phyloP scores from a whole-genome alignment of 2,888 invertebrate genomes.

The Polymixis flavicincta region DNA sequence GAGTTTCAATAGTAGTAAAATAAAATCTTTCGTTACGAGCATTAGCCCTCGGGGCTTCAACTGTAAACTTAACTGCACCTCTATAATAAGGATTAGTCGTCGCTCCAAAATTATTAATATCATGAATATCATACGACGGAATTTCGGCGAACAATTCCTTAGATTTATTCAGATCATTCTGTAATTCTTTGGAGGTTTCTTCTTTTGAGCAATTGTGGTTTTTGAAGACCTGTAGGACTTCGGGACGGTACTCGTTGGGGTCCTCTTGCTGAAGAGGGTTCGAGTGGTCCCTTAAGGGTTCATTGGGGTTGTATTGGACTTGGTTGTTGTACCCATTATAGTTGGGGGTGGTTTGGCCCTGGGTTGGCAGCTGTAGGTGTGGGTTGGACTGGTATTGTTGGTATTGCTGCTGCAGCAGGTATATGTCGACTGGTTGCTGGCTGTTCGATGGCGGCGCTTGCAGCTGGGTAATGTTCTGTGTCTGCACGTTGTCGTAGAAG shows the following conservation, averaged over 20 bases:
- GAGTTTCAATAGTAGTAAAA: slow-evolving; percentile 74
- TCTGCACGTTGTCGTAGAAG: slow-evolving; percentile 21
- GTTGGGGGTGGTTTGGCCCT: slow-evolving; percentile 65
- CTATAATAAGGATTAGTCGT: slow-evolving; percentile 76
- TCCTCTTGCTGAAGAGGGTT: slow-evolving; percentile 77
- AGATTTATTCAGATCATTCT: slow-evolving; percentile 72
- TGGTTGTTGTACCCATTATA: slow-evolving; percentile 46
- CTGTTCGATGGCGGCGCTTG: slow-evolving; percentile 49
- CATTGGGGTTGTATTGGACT: slow-evolving; percentile 49
- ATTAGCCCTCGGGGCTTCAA: slow-evolving; percentile 76
- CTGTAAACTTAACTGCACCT: slow-evolving; percentile 77
- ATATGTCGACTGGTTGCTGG: slow-evolving; percentile 76
- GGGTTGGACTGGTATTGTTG: slow-evolving; percentile 57
- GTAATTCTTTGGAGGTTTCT: slow-evolving; percentile 65
- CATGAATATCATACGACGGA: slow-evolving; percentile 72
- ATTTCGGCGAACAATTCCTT: slow-evolving; percentile 73
- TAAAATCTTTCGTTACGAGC: slow-evolving; percentile 82
- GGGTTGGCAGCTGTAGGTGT: slow-evolving; percentile 66
- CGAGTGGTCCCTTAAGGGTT: slow-evolving; percentile 46
- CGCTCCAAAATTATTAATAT: slow-evolving; percentile 81
- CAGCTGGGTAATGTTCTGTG: slow-evolving; percentile 49
- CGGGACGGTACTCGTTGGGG: slow-evolving; percentile 70
- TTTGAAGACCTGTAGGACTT: slow-evolving; percentile 84
- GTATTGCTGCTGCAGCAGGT: slow-evolving; percentile 79
- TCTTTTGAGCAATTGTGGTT: slow-evolving; percentile 81